These are phyloP conservation scores for Chesias legatella DNA, from an alignment of 2,888 invertebrate genomes.

Conservation along the genomic window DNA sequence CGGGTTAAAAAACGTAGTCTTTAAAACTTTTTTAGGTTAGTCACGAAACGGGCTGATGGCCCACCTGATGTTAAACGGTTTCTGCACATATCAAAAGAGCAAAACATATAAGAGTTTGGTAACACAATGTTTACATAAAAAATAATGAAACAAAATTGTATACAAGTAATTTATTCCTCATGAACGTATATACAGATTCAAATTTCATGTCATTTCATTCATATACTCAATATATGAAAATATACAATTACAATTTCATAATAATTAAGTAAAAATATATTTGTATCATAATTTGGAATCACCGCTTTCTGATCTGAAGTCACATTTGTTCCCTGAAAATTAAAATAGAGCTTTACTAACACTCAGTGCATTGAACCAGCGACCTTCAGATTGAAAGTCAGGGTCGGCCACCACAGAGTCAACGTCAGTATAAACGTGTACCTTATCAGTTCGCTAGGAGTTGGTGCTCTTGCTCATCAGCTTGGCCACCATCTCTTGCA, in stretches of 20 bases:
- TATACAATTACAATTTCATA: conserved; percentile 14
- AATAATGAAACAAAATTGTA: background rate
- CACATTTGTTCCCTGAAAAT: conserved; percentile 8
- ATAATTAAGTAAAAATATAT: conserved; percentile 14
- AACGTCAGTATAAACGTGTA: too few relatives aligned
- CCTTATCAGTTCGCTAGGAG: conserved; percentile 25
- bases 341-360: background rate
- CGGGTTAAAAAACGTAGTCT: too few relatives aligned
- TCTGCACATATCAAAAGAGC: too few relatives aligned
- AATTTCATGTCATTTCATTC: conserved; percentile 34
- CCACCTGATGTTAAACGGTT: too few relatives aligned
- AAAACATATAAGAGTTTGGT: too few relatives aligned
- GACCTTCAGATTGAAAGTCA: too few relatives aligned
- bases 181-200: conserved; percentile 21
- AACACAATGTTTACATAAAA: too few relatives aligned
- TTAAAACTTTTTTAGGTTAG: too few relatives aligned
- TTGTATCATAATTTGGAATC: conserved; percentile 11
- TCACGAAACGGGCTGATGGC: too few relatives aligned
- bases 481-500: conserved; percentile 76
- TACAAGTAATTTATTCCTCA: conserved; percentile 34
- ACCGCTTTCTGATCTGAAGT: background rate
- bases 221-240: conserved; percentile 58
- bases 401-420: too few relatives aligned
- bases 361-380: too few relatives aligned
- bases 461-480: conserved; percentile 65